Conservation (phyloP, 2,797 vertebrate species). For the Chiloscyllium punctatum region DNA sequence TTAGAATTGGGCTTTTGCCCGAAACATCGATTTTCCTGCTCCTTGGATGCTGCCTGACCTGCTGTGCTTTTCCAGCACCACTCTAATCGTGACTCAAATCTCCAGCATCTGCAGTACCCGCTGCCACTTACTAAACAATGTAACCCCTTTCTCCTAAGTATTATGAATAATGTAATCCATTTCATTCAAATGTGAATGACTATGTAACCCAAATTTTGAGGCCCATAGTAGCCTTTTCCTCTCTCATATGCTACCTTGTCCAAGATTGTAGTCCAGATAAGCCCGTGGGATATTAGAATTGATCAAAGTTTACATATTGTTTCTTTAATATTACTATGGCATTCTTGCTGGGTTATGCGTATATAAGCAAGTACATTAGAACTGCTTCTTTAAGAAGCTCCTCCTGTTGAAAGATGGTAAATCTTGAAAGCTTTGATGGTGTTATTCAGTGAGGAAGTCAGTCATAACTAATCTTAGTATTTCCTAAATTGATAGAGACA, state of each 20-base stretch:
- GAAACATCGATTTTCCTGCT: background rate
- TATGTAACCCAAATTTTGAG: background rate
- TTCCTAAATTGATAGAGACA: slow-evolving; percentile 69
- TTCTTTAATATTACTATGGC: background rate
- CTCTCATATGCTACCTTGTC: background rate
- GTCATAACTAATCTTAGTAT: slow-evolving; percentile 61
- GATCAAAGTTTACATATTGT: background rate
- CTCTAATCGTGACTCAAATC: too few relatives aligned
- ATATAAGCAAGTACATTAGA: background rate
- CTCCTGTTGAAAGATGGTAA: slow-evolving; percentile 47
- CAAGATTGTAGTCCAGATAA: background rate
- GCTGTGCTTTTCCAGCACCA: too few relatives aligned
- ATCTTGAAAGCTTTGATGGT: slow-evolving; percentile 65
- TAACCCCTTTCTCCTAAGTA: background rate
- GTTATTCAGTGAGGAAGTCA: slow-evolving; percentile 66
- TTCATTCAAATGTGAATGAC: background rate
- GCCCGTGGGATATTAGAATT: background rate
- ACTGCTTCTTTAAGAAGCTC: background rate
- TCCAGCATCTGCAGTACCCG: too few relatives aligned
- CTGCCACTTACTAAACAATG: background rate
- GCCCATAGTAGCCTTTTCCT: background rate
- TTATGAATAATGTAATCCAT: background rate
- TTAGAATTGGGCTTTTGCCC: background rate
- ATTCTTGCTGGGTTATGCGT: background rate
- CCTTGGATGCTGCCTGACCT: too few relatives aligned